Evolutionary conservation across 92 coral and sea anemone species (phyloP).

Genomic region (Heliopora coerulea): DNA sequence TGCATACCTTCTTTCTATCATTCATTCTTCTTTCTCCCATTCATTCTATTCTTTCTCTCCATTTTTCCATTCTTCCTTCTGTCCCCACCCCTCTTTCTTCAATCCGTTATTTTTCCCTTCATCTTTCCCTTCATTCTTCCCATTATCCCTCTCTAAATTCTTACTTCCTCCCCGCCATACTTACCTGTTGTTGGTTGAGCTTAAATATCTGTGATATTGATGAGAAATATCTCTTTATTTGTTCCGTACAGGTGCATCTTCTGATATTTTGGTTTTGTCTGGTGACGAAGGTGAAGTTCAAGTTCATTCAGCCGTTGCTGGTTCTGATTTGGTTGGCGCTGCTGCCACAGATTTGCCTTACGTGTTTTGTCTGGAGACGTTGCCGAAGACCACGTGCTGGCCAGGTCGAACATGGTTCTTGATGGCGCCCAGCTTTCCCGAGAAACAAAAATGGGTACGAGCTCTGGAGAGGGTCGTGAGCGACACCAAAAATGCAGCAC

Average conservation of each 20-base stretch:
- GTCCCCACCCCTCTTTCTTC: no score
- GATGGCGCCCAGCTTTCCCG: constrained; percentile 90
- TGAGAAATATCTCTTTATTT: not conserved
- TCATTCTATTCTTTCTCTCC: not conserved
- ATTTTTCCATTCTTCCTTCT: not conserved
- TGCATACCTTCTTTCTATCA: not conserved
- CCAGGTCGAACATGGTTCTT: constrained; percentile 88
- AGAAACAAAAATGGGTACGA: constrained; percentile 92
- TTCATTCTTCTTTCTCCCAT: not conserved
- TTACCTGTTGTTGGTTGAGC: not conserved
- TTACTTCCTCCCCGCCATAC: not conserved
- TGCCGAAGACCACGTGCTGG: constrained; percentile 86
- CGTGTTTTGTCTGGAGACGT: constrained; percentile 84
- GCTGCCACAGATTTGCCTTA: constrained; percentile 97
- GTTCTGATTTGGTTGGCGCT: constrained; percentile 91
- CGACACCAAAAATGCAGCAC: constrained; percentile 62
- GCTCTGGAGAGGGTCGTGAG: constrained; percentile 76
- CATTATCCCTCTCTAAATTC: not conserved
- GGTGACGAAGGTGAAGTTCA: constrained; percentile 93
- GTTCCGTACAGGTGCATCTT: constrained; percentile 54
- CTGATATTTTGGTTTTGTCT: constrained; percentile 70
- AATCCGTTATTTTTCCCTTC: not conserved
- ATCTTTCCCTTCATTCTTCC: not conserved
- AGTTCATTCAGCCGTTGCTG: constrained; percentile 95
- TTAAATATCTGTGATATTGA: not conserved